Evolutionary conservation across 2,888 invertebrate genomes (phyloP), one percentile per base, ranked within the genome.

Genomic region (Diaprepes abbreviatus): DNA sequence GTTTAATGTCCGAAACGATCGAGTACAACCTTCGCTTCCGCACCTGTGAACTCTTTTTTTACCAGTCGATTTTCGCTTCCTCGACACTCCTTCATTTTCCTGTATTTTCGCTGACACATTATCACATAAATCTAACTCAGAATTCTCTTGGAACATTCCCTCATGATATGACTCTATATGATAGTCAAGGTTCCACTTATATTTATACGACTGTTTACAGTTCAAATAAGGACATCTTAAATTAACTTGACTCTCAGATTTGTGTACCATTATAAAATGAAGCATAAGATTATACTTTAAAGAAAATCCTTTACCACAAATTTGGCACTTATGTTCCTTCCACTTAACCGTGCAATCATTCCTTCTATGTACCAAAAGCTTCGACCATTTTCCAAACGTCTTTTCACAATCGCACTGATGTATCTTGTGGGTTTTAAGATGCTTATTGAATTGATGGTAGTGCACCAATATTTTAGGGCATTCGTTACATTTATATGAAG

Each of bases 351-450:
- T 52, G 40, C 77, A 77, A 35, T 71, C 66, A 43, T 64, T 75
- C 67, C 73, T 78, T 66, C 72, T 76, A 62, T 82, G 82, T 63
- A 71, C 67, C 16, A 77, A 60, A 35, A 79, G 71, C 35, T 66
- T 21, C 9, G 78, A 75, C 80, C 80, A 82, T 66, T 75, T 77
- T 21, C 77, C 66, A 74, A 79, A 81, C 38, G 55, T 60, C 63
- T 75, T 60, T n/a, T 78, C 78, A 75, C 82, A 82, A 55, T 78
- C 75, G 71, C 82, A 82, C 10, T 71, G 67, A 52, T 79, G 80
- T 3, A 66, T 76, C 63, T 75, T 78, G 66, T 82, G 82, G 10
- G 71, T 73, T 54, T 76, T 74, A 65, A 74, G 76, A 66, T 82
- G 82, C 63, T 77, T 79, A 35, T 74, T 77, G 52, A 73, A 76